phyloP scores from a whole-genome alignment of 2,797 vertebrate species.

The Chaunax sp. region DNA sequence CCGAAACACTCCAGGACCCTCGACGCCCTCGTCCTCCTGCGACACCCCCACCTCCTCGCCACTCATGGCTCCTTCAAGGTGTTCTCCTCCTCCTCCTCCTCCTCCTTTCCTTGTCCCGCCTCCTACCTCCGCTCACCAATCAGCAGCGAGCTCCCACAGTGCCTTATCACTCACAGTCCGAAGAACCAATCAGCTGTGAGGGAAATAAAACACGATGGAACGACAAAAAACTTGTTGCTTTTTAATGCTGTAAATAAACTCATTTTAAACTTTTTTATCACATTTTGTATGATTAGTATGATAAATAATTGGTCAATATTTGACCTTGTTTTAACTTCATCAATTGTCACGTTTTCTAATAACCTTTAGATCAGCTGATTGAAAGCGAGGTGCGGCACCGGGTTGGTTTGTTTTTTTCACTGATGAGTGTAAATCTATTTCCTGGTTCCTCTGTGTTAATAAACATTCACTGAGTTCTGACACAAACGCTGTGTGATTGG shows the following conservation, averaged over 20 bases:
- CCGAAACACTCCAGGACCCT: conserved; percentile 42
- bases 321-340: conserved; percentile 82
- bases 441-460: conserved; percentile 72
- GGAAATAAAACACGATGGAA: neutral
- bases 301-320: conserved; percentile 97
- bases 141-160: conserved; percentile 80
- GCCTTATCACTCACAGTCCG: conserved; percentile 87
- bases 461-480: conserved; percentile 75
- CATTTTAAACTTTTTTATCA: conserved; percentile 64
- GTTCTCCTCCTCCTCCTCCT: conserved; percentile 74
- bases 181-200: conserved; percentile 82
- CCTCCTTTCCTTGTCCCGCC: conserved; percentile 79
- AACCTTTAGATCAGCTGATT: conserved; percentile 41
- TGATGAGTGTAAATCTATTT: conserved; percentile 56
- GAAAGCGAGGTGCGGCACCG: conserved; percentile 42
- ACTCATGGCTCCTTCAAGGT: conserved; percentile 52
- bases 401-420: conserved; percentile 47
- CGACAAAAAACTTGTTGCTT: neutral
- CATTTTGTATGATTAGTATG: conserved; percentile 84
- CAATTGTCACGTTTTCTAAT: conserved; percentile 66
- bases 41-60: conserved; percentile 71
- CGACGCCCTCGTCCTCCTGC: conserved; percentile 61
- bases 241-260: conserved; percentile 77
- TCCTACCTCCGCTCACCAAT: conserved; percentile 76
- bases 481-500: neutral